These are phyloP conservation scores for Clarias magur DNA, from an alignment of 2,113 vertebrate species.

Conservation along the genomic window DNA sequence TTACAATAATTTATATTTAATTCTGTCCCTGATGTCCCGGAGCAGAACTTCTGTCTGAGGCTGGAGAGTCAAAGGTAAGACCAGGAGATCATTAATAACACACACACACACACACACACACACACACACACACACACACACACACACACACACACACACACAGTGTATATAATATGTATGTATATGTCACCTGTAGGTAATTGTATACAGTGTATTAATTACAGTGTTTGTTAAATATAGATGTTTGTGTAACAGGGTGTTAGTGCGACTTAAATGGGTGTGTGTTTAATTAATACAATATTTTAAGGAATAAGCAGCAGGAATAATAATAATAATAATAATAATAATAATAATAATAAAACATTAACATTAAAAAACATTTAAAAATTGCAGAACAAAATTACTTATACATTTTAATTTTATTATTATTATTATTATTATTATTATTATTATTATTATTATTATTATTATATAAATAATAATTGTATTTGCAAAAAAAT, in stretches of 20 bases:
- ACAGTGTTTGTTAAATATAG: background rate
- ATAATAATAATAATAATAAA: too few species aligned
- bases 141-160: background rate
- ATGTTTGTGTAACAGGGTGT: too few species aligned
- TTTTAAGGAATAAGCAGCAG: background rate
- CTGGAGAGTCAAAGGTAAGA: constrained; percentile 6
- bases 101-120: background rate
- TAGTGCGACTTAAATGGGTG: too few species aligned
- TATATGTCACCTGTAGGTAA: background rate
- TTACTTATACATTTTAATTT: background rate
- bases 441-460: background rate
- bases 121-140: background rate
- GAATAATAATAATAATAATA: too few species aligned
- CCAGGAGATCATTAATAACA: background rate
- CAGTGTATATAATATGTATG: background rate
- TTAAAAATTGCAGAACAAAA: background rate
- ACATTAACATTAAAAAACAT: background rate
- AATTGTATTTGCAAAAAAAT: background rate
- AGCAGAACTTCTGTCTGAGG: background rate
- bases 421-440: background rate
- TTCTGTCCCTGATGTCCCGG: too few species aligned
- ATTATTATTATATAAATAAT: background rate
- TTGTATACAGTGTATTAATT: background rate
- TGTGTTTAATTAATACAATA: background rate
- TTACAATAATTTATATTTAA: too few species aligned